phyloP scores from a whole-genome alignment of 2,113 vertebrate species.

The Cololabis saira region DNA sequence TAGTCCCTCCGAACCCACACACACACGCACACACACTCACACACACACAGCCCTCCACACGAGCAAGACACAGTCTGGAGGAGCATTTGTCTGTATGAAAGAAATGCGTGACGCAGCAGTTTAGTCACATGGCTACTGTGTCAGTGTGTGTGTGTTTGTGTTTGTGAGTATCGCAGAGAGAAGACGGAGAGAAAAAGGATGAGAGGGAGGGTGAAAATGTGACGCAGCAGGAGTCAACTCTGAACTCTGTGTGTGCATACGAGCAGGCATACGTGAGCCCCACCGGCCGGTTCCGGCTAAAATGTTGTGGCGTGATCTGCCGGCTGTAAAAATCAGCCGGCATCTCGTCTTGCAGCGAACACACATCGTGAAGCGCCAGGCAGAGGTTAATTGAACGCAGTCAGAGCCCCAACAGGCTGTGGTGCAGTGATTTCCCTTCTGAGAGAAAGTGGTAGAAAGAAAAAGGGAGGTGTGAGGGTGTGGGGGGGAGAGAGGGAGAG shows the following conservation, averaged over 20 bases:
- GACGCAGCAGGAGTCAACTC: constrained; percentile 55
- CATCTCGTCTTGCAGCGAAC: constrained; percentile 22
- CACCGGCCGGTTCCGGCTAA: background rate
- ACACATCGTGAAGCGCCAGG: constrained; percentile 42
- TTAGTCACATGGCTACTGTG: constrained; percentile 26
- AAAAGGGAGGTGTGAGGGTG: constrained; percentile 37
- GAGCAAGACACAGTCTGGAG: too few relatives aligned
- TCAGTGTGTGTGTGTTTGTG: constrained; percentile 19
- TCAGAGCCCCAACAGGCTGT: constrained; percentile 38
- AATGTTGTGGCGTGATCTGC: too few relatives aligned
- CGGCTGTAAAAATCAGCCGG: constrained; percentile 8
- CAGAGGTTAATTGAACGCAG: constrained; percentile 40
- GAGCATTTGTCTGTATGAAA: constrained; percentile 35
- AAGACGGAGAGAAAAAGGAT: background rate
- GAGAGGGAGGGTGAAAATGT: constrained; percentile 24
- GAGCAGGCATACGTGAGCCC: background rate
- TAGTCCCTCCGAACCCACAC: background rate
- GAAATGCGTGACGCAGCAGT: constrained; percentile 40
- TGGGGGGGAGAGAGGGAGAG: constrained; percentile 11
- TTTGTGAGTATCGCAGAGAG: constrained; percentile 33
- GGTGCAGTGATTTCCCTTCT: constrained; percentile 68
- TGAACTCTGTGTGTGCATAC: constrained; percentile 1
- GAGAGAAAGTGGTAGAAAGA: constrained; percentile 55
- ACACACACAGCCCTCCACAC: too few relatives aligned
- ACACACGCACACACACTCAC: background rate